phyloP scores from a whole-genome alignment of 2,888 invertebrate genomes.

The Bugulina stolonifera region DNA sequence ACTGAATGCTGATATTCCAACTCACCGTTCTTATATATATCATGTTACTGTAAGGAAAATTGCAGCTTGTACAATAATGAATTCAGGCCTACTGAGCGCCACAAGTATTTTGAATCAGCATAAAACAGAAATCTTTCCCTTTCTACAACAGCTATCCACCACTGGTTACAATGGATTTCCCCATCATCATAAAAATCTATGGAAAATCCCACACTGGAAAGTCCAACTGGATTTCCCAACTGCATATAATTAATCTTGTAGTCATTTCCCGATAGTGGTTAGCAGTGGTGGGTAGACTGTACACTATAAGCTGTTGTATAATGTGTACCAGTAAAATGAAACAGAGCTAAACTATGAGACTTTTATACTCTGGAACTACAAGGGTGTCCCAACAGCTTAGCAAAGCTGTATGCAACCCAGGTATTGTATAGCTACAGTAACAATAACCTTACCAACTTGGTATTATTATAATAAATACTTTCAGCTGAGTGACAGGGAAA shows the following conservation, averaged over 20 bases:
- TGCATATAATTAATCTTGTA: not conserved
- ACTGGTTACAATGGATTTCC: not conserved
- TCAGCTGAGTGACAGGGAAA: too few species aligned
- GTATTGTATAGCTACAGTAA: not conserved
- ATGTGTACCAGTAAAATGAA: too few species aligned
- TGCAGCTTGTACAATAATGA: too few species aligned
- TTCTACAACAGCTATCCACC: not conserved
- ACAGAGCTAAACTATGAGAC: not conserved
- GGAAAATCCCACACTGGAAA: not conserved
- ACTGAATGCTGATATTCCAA: too few species aligned
- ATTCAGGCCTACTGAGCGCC: too few species aligned
- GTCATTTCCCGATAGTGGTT: not conserved
- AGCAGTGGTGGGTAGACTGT: not conserved
- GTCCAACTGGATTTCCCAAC: not conserved
- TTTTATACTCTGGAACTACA: not conserved
- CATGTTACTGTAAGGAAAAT: too few species aligned
- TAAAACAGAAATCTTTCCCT: too few species aligned
- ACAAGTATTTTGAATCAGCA: too few species aligned
- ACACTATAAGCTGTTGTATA: not conserved
- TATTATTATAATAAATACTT: too few species aligned
- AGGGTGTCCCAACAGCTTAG: not conserved
- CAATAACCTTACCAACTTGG: not conserved
- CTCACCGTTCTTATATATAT: too few species aligned
- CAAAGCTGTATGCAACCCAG: not conserved
- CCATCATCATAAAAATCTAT: not conserved